phyloP scores from a whole-genome alignment of 2,797 vertebrate genomes.

The Gymnodraco acuticeps region DNA sequence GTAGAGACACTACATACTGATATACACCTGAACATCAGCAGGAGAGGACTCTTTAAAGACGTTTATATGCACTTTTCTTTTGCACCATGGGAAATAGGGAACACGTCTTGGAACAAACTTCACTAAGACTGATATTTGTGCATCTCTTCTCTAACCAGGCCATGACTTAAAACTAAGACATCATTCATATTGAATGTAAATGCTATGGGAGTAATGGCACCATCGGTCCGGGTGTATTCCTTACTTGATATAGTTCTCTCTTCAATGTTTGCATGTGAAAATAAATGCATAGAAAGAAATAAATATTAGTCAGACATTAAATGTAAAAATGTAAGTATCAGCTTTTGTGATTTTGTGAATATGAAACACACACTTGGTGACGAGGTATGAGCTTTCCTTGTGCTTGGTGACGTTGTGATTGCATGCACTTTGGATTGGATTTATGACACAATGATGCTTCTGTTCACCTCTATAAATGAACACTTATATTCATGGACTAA shows the following conservation, averaged over 20 bases:
- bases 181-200: too few relatives aligned
- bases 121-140: too few relatives aligned
- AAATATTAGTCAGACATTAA: not conserved
- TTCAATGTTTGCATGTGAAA: conserved; percentile 6
- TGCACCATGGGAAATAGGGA: too few relatives aligned
- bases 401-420: conserved; percentile 12
- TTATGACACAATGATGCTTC: conserved; percentile 4
- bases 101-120: too few relatives aligned
- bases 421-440: conserved; percentile 1
- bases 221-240: too few relatives aligned
- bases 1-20: too few relatives aligned
- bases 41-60: too few relatives aligned
- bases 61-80: too few relatives aligned
- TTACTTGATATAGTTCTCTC: not conserved
- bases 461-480: conserved; percentile 16
- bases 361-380: not conserved
- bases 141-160: too few relatives aligned
- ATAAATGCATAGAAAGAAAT: conserved; percentile 1
- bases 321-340: not conserved
- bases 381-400: not conserved
- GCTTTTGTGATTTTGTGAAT: not conserved
- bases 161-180: too few relatives aligned
- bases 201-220: too few relatives aligned
- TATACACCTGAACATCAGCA: too few relatives aligned
- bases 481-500: conserved; percentile 7